Evolutionary conservation across 2,888 invertebrate genomes (phyloP).

Genomic region (Himalopsyche anomala): DNA sequence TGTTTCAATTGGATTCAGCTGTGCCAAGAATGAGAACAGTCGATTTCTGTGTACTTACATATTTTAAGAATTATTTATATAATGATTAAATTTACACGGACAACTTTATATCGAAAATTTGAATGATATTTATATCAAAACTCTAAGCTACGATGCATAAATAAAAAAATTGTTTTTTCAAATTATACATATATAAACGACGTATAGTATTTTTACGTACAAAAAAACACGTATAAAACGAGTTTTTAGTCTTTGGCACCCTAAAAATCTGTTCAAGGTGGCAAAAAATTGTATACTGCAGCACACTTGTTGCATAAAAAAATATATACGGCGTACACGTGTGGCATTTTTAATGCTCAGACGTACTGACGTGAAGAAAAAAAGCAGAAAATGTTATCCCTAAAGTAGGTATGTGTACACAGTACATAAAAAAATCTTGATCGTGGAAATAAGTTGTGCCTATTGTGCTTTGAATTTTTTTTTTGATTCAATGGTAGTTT

Average conservation of each 20-base stretch:
- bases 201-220: too few species aligned
- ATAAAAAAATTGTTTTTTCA: too few species aligned
- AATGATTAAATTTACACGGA: too few species aligned
- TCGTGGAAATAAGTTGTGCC: conserved; percentile 40
- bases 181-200: too few species aligned
- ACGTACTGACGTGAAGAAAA: background rate
- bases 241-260: too few species aligned
- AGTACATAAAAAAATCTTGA: conserved; percentile 10
- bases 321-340: background rate
- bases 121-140: too few species aligned
- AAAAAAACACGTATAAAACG: too few species aligned
- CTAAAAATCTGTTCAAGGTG: too few species aligned
- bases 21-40: conserved; percentile 54
- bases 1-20: conserved; percentile 39
- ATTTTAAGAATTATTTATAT: too few species aligned
- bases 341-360: background rate
- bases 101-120: too few species aligned
- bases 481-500: conserved; percentile 46
- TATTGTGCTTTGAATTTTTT: conserved; percentile 56
- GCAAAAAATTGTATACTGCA: background rate
- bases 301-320: conserved; percentile 22
- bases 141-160: too few species aligned
- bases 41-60: background rate
- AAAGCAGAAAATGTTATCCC: background rate
- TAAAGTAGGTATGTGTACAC: background rate